Percentiles rank a stretch among this genome's conserved stretches.
Conservation (phyloP, 2,113 vertebrate genomes). For the Salvelinus alpinus region DNA sequence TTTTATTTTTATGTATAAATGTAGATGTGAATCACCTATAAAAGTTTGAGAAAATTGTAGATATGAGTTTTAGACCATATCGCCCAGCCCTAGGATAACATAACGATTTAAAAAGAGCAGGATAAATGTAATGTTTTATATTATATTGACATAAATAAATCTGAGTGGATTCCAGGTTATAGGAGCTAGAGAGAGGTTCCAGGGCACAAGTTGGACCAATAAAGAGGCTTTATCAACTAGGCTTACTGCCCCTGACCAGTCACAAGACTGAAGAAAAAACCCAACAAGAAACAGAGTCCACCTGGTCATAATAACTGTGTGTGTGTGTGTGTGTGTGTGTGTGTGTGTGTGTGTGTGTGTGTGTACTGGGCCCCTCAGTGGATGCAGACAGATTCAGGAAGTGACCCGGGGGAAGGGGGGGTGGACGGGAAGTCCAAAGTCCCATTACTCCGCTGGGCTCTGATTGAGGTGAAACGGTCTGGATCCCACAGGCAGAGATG, state of each 20-base stretch:
- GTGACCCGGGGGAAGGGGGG: not conserved
- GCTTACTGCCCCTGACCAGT: not conserved
- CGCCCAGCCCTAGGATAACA: no score
- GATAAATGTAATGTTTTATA: no score
- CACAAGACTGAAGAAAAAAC: not conserved
- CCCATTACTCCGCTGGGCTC: not conserved
- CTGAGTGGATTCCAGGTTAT: no score
- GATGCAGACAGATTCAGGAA: not conserved
- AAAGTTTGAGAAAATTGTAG: no score
- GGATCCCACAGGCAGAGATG: not conserved
- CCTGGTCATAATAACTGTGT: not conserved
- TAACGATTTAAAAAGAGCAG: no score
- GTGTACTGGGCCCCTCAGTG: not conserved
- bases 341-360: not conserved
- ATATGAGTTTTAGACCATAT: no score
- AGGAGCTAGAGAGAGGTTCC: no score
- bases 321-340: not conserved
- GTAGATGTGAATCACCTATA: no score
- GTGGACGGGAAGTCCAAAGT: not conserved
- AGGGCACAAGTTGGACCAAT: no score
- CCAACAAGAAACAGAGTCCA: not conserved
- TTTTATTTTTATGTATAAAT: no score
- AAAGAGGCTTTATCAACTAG: no score
- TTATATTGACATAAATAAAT: no score
- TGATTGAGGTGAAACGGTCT: not conserved